These are phyloP conservation scores for Cotesia congregata DNA, from an alignment of 2,888 invertebrate species.

Conservation along the genomic window DNA sequence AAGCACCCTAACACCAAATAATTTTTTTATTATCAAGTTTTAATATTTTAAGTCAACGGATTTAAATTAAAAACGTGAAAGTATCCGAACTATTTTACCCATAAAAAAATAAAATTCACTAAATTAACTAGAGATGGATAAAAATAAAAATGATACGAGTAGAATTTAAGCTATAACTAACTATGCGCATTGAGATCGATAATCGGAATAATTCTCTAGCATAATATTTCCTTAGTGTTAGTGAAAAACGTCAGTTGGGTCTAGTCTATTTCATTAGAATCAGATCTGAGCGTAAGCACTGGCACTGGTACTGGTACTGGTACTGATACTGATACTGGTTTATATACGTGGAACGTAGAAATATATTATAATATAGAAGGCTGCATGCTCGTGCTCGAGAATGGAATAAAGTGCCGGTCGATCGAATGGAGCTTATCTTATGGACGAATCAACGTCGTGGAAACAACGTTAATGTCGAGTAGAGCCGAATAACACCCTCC, in stretches of 20 bases:
- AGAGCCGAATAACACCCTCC: conserved; percentile 37
- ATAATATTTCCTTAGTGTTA: not conserved
- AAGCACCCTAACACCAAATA: too few relatives aligned
- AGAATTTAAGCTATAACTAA: too few relatives aligned
- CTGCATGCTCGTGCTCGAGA: not conserved
- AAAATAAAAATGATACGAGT: too few relatives aligned
- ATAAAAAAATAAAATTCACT: too few relatives aligned
- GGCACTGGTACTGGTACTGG: not conserved
- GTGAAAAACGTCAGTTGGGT: not conserved
- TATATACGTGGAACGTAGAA: conserved; percentile 7
- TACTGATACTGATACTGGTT: not conserved
- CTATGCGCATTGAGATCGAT: not conserved
- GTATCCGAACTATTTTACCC: too few relatives aligned
- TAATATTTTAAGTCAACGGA: too few relatives aligned
- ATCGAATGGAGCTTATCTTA: conserved; percentile 39
- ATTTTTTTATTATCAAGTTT: too few relatives aligned
- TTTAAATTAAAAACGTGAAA: too few relatives aligned
- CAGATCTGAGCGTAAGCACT: not conserved
- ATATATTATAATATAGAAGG: not conserved
- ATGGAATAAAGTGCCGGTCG: conserved; percentile 23
- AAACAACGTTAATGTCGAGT: conserved; percentile 43
- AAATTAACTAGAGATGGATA: too few relatives aligned
- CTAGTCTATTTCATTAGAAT: conserved; percentile 19
- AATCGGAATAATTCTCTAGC: conserved; percentile 7
- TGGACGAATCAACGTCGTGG: conserved; percentile 37